phyloP scores from a whole-genome alignment of 2,888 invertebrate genomes.

The Tetheella fluctuosa region DNA sequence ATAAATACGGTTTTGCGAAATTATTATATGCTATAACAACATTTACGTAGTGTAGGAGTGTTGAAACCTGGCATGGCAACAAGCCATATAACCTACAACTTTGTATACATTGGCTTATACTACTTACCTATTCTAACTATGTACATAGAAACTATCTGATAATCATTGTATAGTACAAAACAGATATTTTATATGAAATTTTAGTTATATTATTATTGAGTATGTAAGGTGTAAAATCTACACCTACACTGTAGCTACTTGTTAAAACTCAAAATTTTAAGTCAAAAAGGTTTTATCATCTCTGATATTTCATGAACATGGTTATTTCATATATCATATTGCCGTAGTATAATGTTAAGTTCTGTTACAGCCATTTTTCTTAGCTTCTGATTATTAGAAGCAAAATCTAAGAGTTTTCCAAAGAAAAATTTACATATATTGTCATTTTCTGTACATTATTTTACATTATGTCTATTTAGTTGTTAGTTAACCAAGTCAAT shows the following conservation, averaged over 20 bases:
- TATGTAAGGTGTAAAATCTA: not conserved
- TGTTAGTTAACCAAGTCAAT: too few species aligned
- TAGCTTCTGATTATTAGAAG: not conserved
- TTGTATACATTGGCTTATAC: constrained; percentile 54
- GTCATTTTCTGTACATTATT: too few species aligned
- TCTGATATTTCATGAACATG: not conserved
- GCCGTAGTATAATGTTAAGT: too few species aligned
- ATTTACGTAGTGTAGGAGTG: constrained; percentile 43
- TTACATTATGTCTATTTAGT: too few species aligned
- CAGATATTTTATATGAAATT: constrained; percentile 44
- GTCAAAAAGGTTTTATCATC: not conserved
- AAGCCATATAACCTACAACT: constrained; percentile 72
- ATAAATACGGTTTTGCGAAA: constrained; percentile 26
- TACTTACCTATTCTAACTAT: constrained; percentile 45
- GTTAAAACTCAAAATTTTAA: not conserved
- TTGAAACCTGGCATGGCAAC: constrained; percentile 75
- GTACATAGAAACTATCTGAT: constrained; percentile 65
- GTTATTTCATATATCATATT: too few species aligned
- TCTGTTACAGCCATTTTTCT: too few species aligned
- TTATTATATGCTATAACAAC: constrained; percentile 33
- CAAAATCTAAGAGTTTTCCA: too few species aligned
- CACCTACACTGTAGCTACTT: not conserved
- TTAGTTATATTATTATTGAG: constrained; percentile 36
- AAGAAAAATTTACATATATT: too few species aligned
- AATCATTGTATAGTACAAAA: constrained; percentile 53